Conservation (phyloP, 2,113 vertebrate species). For the Poeciliopsis occidentalis region DNA sequence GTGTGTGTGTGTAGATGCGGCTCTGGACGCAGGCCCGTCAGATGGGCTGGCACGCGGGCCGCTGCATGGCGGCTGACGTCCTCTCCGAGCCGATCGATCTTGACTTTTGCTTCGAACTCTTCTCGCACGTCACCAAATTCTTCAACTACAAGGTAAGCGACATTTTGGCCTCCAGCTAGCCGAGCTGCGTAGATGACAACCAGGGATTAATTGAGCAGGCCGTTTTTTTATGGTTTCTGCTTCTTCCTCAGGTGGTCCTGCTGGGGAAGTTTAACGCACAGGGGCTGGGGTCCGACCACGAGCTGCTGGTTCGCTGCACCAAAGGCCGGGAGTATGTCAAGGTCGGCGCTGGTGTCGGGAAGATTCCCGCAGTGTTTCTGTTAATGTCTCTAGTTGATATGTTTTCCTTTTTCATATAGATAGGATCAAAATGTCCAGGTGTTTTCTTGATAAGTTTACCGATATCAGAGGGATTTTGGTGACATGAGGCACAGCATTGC, state of each 20-base stretch:
- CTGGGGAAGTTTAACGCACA: conserved; percentile 96
- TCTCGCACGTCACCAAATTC: conserved; percentile 95
- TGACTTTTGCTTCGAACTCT: conserved; percentile 98
- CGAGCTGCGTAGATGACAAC: no score
- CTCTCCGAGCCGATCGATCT: conserved; percentile 82
- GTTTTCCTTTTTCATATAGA: no score
- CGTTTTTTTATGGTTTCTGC: neutral
- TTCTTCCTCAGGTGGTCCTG: conserved; percentile 86
- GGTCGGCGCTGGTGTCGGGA: conserved; percentile 52
- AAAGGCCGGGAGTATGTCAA: conserved; percentile 92
- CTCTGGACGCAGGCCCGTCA: conserved; percentile 97
- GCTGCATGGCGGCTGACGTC: conserved; percentile 86
- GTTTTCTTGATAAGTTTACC: no score
- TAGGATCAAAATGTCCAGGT: no score
- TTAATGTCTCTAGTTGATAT: neutral
- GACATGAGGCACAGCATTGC: no score
- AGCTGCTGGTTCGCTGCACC: conserved; percentile 92
- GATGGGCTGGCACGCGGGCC: conserved; percentile 95
- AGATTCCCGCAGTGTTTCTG: neutral
- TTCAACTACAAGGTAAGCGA: conserved; percentile 93
- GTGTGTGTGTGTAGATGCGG: conserved; percentile 85
- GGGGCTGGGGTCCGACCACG: conserved; percentile 87
- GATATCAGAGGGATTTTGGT: no score
- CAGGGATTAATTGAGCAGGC: no score
- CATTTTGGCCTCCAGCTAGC: no score